Evolutionary conservation across 2,888 invertebrate species (phyloP).

Genomic region (Orthonevra nobilis): DNA sequence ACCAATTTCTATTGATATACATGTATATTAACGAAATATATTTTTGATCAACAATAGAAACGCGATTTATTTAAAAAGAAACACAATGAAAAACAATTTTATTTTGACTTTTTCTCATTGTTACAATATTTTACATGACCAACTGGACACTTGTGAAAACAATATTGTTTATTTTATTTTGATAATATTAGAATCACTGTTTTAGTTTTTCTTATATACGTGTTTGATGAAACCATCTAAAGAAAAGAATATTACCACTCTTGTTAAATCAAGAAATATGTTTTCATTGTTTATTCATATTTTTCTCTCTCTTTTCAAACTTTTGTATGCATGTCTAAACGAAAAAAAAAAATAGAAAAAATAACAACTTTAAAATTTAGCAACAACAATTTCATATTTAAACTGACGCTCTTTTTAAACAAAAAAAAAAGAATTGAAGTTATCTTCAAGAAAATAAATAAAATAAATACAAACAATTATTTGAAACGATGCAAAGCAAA

Average conservation of each 20-base stretch:
- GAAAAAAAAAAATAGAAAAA: background rate
- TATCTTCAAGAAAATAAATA: conserved; percentile 14
- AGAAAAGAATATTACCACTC: background rate
- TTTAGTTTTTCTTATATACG: conserved; percentile 29
- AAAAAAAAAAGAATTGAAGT: background rate
- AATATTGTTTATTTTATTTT: conserved; percentile 13
- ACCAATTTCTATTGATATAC: conserved; percentile 11
- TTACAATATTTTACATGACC: conserved; percentile 25
- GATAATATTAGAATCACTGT: conserved; percentile 16
- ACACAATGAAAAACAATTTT: conserved; percentile 34
- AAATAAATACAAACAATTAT: conserved; percentile 14
- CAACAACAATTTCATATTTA: conserved; percentile 8
- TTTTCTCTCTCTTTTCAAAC: background rate
- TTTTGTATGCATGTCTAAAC: conserved; percentile 23
- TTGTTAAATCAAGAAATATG: conserved; percentile 1
- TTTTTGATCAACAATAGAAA: conserved; percentile 35
- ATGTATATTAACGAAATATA: conserved; percentile 40
- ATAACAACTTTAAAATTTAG: background rate
- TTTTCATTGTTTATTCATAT: conserved; percentile 25
- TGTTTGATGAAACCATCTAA: conserved; percentile 4
- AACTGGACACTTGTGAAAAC: conserved; percentile 17
- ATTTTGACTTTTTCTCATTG: conserved; percentile 48
- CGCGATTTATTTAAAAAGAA: conserved; percentile 49
- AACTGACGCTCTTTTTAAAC: conserved; percentile 3
- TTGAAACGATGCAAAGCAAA: conserved; percentile 26